phyloP scores from a whole-genome alignment of 1,140 invertebrate species.

The Schlechtendalia chinensis region DNA sequence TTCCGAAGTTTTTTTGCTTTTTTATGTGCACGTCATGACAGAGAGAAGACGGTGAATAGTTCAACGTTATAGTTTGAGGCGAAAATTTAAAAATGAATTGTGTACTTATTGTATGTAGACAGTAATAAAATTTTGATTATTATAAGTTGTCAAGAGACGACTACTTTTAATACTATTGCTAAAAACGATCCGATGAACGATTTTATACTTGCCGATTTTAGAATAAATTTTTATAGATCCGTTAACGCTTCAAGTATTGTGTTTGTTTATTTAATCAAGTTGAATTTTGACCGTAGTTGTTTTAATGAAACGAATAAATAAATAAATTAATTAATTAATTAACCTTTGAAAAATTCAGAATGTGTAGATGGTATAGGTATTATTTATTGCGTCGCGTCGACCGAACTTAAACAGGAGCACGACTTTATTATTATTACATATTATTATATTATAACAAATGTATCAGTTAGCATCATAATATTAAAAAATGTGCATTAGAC shows the following conservation, averaged over 20 bases:
- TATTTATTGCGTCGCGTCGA: neutral
- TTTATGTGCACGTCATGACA: neutral
- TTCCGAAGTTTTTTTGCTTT: neutral
- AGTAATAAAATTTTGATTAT: neutral
- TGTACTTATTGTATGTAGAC: neutral
- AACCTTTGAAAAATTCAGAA: neutral
- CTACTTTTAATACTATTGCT: no score
- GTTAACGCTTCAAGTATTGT: neutral
- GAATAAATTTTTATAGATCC: neutral
- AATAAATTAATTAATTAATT: no score
- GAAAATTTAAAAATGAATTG: neutral
- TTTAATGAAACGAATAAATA: neutral
- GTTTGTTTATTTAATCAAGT: neutral
- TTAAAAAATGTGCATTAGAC: neutral
- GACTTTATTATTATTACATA: neutral
- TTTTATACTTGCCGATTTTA: neutral
- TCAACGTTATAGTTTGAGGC: neutral
- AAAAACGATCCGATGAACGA: neutral
- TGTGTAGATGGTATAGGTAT: neutral
- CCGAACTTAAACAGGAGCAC: neutral
- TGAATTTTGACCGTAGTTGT: neutral
- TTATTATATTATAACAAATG: neutral
- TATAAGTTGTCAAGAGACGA: neutral
- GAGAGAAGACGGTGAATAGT: neutral
- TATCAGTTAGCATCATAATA: no score